Evolutionary conservation across 2,888 invertebrate species (phyloP).

Genomic region (Galerucella calmariensis): DNA sequence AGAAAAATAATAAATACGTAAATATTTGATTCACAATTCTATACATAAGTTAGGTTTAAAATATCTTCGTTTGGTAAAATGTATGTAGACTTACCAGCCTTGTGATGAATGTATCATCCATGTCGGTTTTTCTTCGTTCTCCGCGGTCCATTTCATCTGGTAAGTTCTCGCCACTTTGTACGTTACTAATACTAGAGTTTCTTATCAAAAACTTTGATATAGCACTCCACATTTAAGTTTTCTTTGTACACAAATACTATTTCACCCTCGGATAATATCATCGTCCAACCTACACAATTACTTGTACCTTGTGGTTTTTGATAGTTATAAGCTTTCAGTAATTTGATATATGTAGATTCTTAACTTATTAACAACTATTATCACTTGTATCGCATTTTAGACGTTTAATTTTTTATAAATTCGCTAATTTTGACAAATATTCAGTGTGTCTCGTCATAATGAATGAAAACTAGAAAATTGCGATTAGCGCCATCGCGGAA

Average conservation of each 20-base stretch:
- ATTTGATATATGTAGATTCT: constrained; percentile 33
- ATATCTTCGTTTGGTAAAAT: not conserved
- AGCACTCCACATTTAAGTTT: constrained; percentile 64
- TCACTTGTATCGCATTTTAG: constrained; percentile 49
- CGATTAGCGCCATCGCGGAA: constrained; percentile 50
- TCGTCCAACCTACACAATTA: constrained; percentile 60
- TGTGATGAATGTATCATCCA: constrained; percentile 74
- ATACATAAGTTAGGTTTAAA: not conserved
- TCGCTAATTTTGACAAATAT: constrained; percentile 57
- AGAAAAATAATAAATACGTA: not conserved
- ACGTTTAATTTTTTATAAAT: constrained; percentile 44
- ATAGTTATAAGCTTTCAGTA: constrained; percentile 22
- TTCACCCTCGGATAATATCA: constrained; percentile 62
- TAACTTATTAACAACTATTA: constrained; percentile 49
- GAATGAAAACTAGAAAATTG: constrained; percentile 53
- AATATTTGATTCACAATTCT: not conserved
- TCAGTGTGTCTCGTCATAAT: constrained; percentile 60
- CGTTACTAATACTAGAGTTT: constrained; percentile 58
- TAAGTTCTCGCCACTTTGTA: constrained; percentile 53
- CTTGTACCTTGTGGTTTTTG: constrained; percentile 32
- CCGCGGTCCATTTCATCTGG: constrained; percentile 59
- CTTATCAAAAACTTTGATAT: constrained; percentile 63
- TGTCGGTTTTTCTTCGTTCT: constrained; percentile 67
- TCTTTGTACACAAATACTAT: constrained; percentile 57
- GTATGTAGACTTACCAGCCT: constrained; percentile 69